Percentiles rank a stretch among this genome's conserved stretches.
These are phyloP conservation scores for Calliphora vicina DNA, from an alignment of 1,140 invertebrate genomes.

Conservation along the genomic window DNA sequence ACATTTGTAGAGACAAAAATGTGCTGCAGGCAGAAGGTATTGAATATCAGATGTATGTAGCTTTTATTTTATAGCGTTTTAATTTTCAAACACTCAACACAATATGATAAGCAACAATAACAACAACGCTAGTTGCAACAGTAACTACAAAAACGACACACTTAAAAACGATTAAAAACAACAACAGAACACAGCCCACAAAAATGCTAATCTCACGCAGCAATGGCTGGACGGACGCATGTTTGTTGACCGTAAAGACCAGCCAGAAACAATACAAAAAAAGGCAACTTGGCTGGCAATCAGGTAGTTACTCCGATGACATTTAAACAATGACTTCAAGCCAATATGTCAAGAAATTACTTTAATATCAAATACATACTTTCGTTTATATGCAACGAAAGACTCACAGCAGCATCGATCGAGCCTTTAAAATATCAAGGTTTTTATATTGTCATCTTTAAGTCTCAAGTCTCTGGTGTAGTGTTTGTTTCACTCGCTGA, in stretches of 20 bases:
- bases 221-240: background rate
- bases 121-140: background rate
- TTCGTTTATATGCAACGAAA: background rate
- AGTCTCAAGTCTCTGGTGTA: background rate
- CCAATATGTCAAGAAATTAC: conserved; percentile 13
- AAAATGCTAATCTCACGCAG: conserved; percentile 10
- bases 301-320: background rate
- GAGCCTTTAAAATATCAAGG: background rate
- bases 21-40: background rate
- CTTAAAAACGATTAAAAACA: conserved; percentile 12
- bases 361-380: background rate
- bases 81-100: conserved; percentile 16
- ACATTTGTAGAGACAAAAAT: background rate
- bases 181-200: conserved; percentile 12
- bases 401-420: background rate
- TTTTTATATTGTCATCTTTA: background rate
- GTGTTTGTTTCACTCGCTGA: background rate
- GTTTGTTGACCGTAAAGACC: background rate
- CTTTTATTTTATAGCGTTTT: conserved; percentile 3
- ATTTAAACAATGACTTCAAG: conserved; percentile 13
- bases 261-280: background rate
- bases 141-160: background rate
- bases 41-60: background rate
- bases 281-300: background rate
- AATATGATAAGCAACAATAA: background rate